phyloP scores from a whole-genome alignment of 2,888 invertebrate genomes.

The Parnassius smintheus region DNA sequence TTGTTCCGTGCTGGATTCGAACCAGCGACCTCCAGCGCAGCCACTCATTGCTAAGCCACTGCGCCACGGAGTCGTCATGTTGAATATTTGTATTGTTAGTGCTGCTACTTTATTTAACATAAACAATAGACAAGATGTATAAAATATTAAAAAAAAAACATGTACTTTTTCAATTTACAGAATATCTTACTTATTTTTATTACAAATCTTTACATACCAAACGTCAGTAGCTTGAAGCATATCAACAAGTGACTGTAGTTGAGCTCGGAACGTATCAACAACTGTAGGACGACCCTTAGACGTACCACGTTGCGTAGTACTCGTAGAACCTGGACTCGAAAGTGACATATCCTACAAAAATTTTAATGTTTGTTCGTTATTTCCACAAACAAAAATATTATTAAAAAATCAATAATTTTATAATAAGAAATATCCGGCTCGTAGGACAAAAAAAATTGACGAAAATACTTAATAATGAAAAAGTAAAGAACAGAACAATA shows the following conservation, averaged over 20 bases:
- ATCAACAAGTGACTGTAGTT: slow-evolving; percentile 93
- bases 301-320: slow-evolving; percentile 88
- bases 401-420: background rate
- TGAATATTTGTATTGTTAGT: no score
- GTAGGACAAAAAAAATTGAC: background rate
- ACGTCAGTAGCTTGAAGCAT: slow-evolving; percentile 94
- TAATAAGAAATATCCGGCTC: background rate
- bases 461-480: background rate
- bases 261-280: slow-evolving; percentile 93
- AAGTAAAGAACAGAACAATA: background rate
- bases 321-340: slow-evolving; percentile 68
- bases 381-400: no score
- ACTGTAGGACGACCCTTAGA: slow-evolving; percentile 94
- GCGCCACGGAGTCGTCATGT: no score
- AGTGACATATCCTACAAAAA: slow-evolving; percentile 71
- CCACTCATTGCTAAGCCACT: no score
- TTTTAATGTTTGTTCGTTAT: background rate
- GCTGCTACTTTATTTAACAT: no score
- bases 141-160: no score
- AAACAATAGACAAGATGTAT: no score
- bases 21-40: no score
- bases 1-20: no score
- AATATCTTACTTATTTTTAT: no score
- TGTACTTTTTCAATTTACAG: no score
- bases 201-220: slow-evolving; percentile 80